Percentiles rank a stretch among this genome's conserved stretches.
Conservation (phyloP, 2,888 invertebrate genomes). For the Notodromas monacha region DNA sequence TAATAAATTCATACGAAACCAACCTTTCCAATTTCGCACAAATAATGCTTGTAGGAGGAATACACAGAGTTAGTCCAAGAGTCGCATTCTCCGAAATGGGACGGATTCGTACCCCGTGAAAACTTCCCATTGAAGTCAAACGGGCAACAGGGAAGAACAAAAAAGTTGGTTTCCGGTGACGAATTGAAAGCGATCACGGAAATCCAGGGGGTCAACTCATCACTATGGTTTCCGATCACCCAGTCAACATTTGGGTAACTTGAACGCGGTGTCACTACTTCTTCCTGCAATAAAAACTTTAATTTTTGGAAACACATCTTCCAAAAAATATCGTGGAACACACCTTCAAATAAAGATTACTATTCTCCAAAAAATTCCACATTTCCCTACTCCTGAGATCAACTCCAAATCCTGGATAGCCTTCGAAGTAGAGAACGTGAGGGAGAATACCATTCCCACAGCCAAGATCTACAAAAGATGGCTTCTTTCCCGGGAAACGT, state of each 20-base stretch:
- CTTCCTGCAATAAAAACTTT: neutral
- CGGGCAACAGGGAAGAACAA: constrained; percentile 76
- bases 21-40: constrained; percentile 14
- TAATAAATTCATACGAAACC: neutral
- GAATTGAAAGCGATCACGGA: constrained; percentile 57
- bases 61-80: constrained; percentile 16
- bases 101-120: too few species aligned
- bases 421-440: constrained; percentile 47
- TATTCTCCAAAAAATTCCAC: constrained; percentile 56
- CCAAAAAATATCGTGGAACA: too few species aligned
- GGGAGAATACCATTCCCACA: constrained; percentile 90
- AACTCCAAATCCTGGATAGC: constrained; percentile 43
- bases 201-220: constrained; percentile 96
- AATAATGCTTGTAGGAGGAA: constrained; percentile 17
- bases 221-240: constrained; percentile 94
- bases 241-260: constrained; percentile 26
- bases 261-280: neutral
- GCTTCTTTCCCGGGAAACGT: constrained; percentile 13
- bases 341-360: too few species aligned
- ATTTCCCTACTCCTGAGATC: constrained; percentile 55
- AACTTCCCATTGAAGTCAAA: constrained; percentile 72
- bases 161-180: constrained; percentile 39
- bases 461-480: constrained; percentile 60
- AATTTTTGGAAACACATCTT: too few species aligned
- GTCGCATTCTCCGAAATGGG: too few species aligned